phyloP scores from a whole-genome alignment of 2,888 invertebrate genomes.

The Odontocerum albicorne region DNA sequence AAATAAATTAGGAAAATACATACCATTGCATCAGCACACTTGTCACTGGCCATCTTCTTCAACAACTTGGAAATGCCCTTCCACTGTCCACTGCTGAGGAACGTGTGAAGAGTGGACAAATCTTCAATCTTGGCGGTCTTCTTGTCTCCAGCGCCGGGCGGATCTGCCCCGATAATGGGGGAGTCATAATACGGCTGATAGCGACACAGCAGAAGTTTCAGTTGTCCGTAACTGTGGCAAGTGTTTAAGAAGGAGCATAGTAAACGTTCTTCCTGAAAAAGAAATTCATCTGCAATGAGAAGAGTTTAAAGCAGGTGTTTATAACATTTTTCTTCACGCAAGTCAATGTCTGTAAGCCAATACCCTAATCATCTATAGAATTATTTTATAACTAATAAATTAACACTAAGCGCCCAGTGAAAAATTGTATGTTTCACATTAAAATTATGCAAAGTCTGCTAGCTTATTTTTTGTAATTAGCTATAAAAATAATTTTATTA shows the following conservation, averaged over 20 bases:
- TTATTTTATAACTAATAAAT: too few species aligned
- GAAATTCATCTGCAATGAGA: background rate
- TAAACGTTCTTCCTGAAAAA: conserved; percentile 47
- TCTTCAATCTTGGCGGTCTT: conserved; percentile 5
- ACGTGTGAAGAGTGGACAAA: conserved; percentile 43
- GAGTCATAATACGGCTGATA: conserved; percentile 18
- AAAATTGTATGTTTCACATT: too few species aligned
- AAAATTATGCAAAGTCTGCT: too few species aligned
- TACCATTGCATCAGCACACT: conserved; percentile 43
- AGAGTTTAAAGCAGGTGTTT: too few species aligned
- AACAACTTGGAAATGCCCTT: conserved; percentile 41
- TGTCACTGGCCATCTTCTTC: conserved; percentile 41
- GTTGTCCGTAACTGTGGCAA: conserved; percentile 45
- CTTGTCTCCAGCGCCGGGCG: background rate
- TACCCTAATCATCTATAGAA: too few species aligned
- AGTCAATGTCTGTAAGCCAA: too few species aligned
- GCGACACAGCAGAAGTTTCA: conserved; percentile 46
- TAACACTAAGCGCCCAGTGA: too few species aligned
- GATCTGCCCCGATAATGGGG: background rate
- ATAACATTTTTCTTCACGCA: too few species aligned
- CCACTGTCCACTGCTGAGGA: conserved; percentile 47
- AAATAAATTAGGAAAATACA: conserved; percentile 37
- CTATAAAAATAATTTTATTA: too few species aligned
- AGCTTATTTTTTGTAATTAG: too few species aligned
- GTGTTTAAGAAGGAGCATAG: conserved; percentile 45